A percentile compares a stretch with the other conserved stretches of the same genome.
phyloP scores from a whole-genome alignment of 2,797 vertebrate genomes.

The Neosilurus hyrtlii region DNA sequence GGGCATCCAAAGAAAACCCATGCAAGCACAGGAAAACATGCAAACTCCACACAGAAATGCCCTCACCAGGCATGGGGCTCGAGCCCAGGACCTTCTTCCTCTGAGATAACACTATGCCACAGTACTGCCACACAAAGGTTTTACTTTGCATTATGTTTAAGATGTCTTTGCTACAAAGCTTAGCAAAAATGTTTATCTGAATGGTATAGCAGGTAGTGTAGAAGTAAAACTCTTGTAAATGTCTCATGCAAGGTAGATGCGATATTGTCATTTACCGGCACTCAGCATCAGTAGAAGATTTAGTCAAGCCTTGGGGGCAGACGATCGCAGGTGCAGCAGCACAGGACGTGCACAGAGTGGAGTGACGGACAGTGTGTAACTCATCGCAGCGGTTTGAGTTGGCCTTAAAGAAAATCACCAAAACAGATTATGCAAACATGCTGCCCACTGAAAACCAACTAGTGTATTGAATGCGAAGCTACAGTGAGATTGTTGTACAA shows the following conservation, averaged over 20 bases:
- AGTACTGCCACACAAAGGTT: background rate
- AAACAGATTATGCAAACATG: background rate
- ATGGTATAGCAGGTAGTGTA: background rate
- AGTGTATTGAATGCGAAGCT: background rate
- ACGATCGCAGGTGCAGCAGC: constrained; percentile 54
- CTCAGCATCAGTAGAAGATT: constrained; percentile 38
- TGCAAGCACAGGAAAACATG: too few relatives aligned
- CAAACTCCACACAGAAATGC: too few relatives aligned
- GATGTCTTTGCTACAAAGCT: background rate
- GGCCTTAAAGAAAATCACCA: constrained; percentile 33
- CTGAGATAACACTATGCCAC: too few relatives aligned
- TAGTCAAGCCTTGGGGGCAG: constrained; percentile 75
- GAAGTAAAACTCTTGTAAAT: background rate
- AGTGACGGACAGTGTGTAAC: constrained; percentile 54
- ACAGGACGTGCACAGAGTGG: constrained; percentile 77
- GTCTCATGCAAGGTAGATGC: background rate
- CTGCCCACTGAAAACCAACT: background rate
- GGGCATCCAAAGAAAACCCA: too few relatives aligned
- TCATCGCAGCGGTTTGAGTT: constrained; percentile 72
- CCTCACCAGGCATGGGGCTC: too few relatives aligned
- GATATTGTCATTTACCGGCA: constrained; percentile 47
- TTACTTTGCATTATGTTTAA: background rate
- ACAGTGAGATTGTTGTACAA: background rate
- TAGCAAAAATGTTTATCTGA: background rate
- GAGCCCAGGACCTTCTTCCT: too few relatives aligned